Base-by-base conservation (phyloP, 2,888 invertebrate species). In the Plusia festucae region DNA sequence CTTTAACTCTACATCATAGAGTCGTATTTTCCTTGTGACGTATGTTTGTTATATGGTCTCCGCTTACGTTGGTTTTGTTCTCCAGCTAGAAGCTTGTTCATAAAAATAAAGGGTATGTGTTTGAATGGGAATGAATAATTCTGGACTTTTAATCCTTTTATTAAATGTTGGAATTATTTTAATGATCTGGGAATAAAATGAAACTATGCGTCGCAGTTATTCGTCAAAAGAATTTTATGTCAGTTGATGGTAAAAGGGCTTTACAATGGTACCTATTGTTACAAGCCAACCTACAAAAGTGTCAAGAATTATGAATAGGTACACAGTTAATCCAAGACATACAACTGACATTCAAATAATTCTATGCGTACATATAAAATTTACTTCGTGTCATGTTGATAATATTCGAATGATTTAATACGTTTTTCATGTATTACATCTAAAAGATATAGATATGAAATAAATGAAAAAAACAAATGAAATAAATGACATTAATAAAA, bases 61-160 rank as follows among this genome's bases (percentile, higher is more conserved):
- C 78, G 82, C 82, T 88, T 85, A 83, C 86, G 85, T 88, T 85
- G 91, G 91, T 91, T 90, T 88, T 88, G 90, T 89, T 86, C 86
- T 89, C 85, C 85, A 88, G 87, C 88, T 90, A 85, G 82, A 82
- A 81, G 84, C 85, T 82, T 86, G 88, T 88, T 89, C 90, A 88
- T 90, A 88, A 88, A 91, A 92, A 90, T 90, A 88, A 90, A 89
- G 84, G 84, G 80, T 78, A 75, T 75, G 46, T 72, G 67, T 82
- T 77, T 79, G 82, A 83, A 87, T 87, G 82, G 80, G 79, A 82
- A 81, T 79, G 82, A 81, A 81, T 80, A 78, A 77, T 80, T 77
- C 72, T 70, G 76, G 67, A 76, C 60, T 72, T 78, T 78, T 82
- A 75, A 82, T 70, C 73, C 75, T 78, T 78, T 79, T 82, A 80